Evolutionary conservation across 2,888 invertebrate species (phyloP).

Genomic region (Pollenia griseotomentosa): DNA sequence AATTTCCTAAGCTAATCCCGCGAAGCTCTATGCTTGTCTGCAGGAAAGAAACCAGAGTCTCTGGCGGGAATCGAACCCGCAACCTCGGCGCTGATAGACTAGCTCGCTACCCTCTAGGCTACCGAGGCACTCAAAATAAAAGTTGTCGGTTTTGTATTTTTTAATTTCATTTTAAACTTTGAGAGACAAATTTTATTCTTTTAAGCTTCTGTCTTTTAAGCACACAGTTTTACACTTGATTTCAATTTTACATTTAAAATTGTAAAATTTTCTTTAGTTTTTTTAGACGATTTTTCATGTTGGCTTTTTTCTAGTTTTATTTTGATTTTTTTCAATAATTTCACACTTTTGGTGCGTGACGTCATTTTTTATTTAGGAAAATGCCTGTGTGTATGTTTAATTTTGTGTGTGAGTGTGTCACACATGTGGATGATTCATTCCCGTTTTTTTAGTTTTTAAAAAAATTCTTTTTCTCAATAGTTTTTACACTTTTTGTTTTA

Average conservation of each 20-base stretch:
- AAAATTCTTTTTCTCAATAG: slow-evolving; percentile 4
- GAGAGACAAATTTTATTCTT: slow-evolving; percentile 12
- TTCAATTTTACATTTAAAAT: slow-evolving; percentile 11
- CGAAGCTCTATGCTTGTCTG: too few species aligned
- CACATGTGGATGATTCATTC: slow-evolving; percentile 56
- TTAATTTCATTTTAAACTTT: not conserved
- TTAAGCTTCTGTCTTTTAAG: slow-evolving; percentile 1
- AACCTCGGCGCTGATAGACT: too few species aligned
- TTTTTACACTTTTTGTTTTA: slow-evolving; percentile 33
- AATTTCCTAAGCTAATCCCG: too few species aligned
- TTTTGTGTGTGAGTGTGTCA: slow-evolving; percentile 38
- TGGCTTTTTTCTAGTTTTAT: not conserved
- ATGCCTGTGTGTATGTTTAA: not conserved
- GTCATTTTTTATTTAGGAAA: slow-evolving; percentile 54
- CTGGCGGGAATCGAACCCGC: too few species aligned
- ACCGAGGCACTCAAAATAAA: too few species aligned
- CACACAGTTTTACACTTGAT: not conserved
- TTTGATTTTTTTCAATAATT: slow-evolving; percentile 40
- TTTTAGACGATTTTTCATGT: slow-evolving; percentile 17
- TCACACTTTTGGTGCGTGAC: slow-evolving; percentile 60
- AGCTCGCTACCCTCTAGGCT: too few species aligned
- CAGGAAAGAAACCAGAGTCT: too few species aligned
- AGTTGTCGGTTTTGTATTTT: too few species aligned
- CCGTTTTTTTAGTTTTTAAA: slow-evolving; percentile 38
- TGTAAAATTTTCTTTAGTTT: slow-evolving; percentile 38